These are phyloP conservation scores for Heliconius melpomene DNA, from an alignment of 1,140 invertebrate genomes.

Conservation along the genomic window DNA sequence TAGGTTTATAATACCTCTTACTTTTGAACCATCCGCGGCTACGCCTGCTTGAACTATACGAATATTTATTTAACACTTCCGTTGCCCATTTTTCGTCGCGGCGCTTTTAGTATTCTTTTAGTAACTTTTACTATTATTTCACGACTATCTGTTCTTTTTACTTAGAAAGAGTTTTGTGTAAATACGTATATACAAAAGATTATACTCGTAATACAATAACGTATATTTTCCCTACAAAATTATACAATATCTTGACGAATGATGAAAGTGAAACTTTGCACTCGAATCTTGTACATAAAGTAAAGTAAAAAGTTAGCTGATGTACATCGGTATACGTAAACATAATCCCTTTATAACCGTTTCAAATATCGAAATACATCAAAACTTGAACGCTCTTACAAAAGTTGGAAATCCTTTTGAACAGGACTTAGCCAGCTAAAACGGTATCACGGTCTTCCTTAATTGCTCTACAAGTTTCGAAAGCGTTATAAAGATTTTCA, in stretches of 20 bases:
- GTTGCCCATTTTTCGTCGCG: too few relatives aligned
- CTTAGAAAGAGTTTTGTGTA: too few relatives aligned
- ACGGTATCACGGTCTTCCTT: slow-evolving; percentile 3
- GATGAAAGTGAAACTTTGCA: slow-evolving; percentile 11
- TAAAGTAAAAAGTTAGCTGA: slow-evolving; percentile 5
- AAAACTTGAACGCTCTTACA: not conserved
- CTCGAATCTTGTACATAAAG: not conserved
- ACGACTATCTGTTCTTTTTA: too few relatives aligned
- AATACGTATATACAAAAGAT: too few relatives aligned
- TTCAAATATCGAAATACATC: slow-evolving; percentile 14
- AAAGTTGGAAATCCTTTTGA: not conserved
- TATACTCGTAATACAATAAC: too few relatives aligned
- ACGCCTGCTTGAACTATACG: too few relatives aligned
- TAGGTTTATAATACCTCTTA: too few relatives aligned
- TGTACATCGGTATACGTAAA: not conserved
- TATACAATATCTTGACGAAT: not conserved
- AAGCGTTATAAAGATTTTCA: not conserved
- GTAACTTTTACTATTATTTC: too few relatives aligned
- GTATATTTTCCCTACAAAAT: not conserved
- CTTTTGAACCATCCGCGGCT: too few relatives aligned
- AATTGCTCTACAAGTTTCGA: not conserved
- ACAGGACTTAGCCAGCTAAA: slow-evolving; percentile 1
- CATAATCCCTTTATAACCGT: slow-evolving; percentile 7
- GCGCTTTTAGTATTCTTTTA: too few relatives aligned
- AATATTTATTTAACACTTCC: too few relatives aligned